Evolutionary conservation across 2,797 vertebrate species (phyloP), one percentile per base, ranked within the genome.

Genomic region (Acanthis flammea): DNA sequence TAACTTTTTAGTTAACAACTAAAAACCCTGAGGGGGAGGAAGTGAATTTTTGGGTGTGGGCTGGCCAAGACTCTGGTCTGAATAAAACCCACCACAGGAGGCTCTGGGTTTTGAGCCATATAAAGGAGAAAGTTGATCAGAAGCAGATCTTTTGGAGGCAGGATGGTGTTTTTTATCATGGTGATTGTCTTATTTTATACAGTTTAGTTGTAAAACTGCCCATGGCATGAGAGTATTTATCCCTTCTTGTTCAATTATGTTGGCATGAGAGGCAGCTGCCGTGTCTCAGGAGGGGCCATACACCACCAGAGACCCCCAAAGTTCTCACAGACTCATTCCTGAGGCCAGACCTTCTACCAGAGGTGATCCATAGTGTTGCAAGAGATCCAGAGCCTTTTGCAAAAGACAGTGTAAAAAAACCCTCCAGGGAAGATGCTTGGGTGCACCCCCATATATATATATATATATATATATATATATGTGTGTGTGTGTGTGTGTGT

Each of bases 1-100:
- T 71, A 39, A 14, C 33, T 47, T 45, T 58, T 75, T 50, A 78
- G 14, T 44, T 39, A 72, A 39, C 15, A 48, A 10, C 19, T 41
- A 8, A 35, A 42, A 18, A 7, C 8, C 2, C 8, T 0, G 0
- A 17, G 8, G 16, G 7, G 28, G 19, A 33, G 24, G 7, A 60
- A n/a, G 19, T 51, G 5, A 53, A 21, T 25, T 76, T 85, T 67
- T n/a, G 39, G 10, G 9, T 21, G 10, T 51, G 14, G 6, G 1
- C 23, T n/a, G n/a, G 24, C 1, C 5, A 39, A n/a, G 15, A 4
- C 7, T 45, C 22, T 30, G 7, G 37, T 51, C 23, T 0, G 0
- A 60, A 39, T 24, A 45, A 9, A 12, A n/a, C 9, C 28, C 30
- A 39, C 16, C 28, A 12, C 3, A 30, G 16, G 19, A 61, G 28